Evolutionary conservation across 2,113 vertebrate genomes (phyloP).

Genomic region (Xerus inauris): DNA sequence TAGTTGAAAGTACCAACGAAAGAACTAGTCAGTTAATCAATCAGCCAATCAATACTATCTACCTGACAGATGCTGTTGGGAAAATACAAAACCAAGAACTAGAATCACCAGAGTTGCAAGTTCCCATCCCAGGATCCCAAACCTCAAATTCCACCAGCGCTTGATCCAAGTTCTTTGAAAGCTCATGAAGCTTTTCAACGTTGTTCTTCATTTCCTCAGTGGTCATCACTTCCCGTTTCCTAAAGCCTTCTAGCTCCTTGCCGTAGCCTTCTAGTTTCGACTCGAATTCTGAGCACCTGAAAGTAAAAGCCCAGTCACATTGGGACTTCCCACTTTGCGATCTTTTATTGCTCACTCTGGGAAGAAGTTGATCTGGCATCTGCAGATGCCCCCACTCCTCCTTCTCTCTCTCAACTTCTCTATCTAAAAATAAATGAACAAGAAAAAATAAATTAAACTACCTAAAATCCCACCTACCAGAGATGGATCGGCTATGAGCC

Average conservation of each 20-base stretch:
- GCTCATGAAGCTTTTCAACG: conserved; percentile 86
- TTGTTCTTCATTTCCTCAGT: conserved; percentile 91
- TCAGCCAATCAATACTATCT: not conserved
- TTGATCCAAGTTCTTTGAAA: conserved; percentile 87
- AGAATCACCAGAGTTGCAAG: not conserved
- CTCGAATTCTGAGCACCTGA: conserved; percentile 89
- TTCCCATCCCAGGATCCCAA: conserved; percentile 54
- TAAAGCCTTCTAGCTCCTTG: conserved; percentile 90
- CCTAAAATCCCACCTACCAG: not conserved
- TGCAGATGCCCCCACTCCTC: not conserved
- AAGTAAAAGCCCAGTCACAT: conserved; percentile 61
- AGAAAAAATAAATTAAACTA: not conserved
- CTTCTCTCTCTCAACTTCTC: not conserved
- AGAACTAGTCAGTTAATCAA: not conserved
- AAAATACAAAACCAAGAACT: not conserved
- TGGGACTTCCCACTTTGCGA: not conserved
- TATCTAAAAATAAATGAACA: conserved; percentile 27
- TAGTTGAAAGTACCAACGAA: conserved; percentile 14
- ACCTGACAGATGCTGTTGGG: not conserved
- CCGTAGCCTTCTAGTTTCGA: conserved; percentile 84
- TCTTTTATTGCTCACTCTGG: not conserved
- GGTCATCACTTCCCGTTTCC: conserved; percentile 87
- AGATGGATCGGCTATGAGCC: not conserved
- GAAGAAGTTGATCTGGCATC: not conserved
- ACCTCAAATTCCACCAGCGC: conserved; percentile 91